phyloP scores from a whole-genome alignment of 2,888 invertebrate species.

The Eustalomyia histrio region DNA sequence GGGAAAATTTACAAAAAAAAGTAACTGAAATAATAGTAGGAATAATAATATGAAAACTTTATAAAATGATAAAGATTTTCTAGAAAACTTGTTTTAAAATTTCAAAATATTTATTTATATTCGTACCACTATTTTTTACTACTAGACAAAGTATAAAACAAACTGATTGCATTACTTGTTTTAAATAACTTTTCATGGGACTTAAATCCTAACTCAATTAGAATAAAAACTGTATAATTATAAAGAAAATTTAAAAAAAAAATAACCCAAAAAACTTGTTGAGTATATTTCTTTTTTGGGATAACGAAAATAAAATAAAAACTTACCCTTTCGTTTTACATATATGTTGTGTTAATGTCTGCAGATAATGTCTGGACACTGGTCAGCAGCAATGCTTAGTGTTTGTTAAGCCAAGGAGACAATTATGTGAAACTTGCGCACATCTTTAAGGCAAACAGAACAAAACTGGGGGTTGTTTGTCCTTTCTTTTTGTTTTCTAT shows the following conservation, averaged over 20 bases:
- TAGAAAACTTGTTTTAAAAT: too few relatives aligned
- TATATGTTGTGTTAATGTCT: not conserved
- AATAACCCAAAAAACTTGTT: slow-evolving; percentile 9
- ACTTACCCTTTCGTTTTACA: not conserved
- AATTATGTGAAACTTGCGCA: slow-evolving; percentile 41
- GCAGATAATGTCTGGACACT: slow-evolving; percentile 30
- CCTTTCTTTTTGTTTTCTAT: too few relatives aligned
- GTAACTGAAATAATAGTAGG: too few relatives aligned
- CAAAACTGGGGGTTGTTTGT: slow-evolving; percentile 41
- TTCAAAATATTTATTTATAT: too few relatives aligned
- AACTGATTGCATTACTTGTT: not conserved
- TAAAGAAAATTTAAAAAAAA: not conserved
- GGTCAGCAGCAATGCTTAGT: slow-evolving; percentile 24
- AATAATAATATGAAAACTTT: too few relatives aligned
- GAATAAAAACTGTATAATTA: not conserved
- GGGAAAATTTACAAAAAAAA: too few relatives aligned
- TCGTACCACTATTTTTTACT: too few relatives aligned
- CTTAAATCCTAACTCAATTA: too few relatives aligned
- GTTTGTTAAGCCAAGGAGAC: slow-evolving; percentile 24
- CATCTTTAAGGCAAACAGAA: slow-evolving; percentile 6
- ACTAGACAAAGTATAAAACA: not conserved
- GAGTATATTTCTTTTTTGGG: not conserved
- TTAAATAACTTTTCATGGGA: slow-evolving; percentile 1
- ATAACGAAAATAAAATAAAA: not conserved
- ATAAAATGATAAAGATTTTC: too few relatives aligned